Evolutionary conservation across 2,797 vertebrate genomes (phyloP).

Genomic region (Chaenodraco wilsoni): DNA sequence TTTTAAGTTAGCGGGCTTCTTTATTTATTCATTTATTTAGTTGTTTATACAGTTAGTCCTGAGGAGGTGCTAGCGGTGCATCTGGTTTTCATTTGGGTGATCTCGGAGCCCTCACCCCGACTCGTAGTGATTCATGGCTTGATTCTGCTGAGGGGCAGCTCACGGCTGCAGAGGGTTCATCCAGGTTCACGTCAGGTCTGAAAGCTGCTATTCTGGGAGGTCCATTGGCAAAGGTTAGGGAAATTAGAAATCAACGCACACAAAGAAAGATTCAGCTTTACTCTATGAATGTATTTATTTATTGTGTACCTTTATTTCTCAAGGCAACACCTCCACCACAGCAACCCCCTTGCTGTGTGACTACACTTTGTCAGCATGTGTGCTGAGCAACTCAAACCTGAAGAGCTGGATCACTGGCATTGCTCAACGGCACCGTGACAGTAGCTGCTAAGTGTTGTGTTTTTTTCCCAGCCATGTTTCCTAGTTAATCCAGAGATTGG

Average conservation of each 20-base stretch:
- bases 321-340: constrained; percentile 5
- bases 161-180: constrained; percentile 73
- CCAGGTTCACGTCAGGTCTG: constrained; percentile 75
- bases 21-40: constrained; percentile 37
- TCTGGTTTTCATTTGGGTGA: constrained; percentile 79
- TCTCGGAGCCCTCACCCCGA: constrained; percentile 69
- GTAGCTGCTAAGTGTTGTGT: constrained; percentile 34
- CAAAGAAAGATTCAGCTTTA: background rate
- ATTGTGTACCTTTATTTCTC: constrained; percentile 11
- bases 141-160: constrained; percentile 69
- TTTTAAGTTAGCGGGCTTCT: constrained; percentile 27
- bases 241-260: constrained; percentile 2
- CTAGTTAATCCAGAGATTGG: constrained; percentile 19
- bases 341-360: background rate
- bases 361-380: constrained; percentile 20
- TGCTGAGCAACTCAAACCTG: constrained; percentile 17
- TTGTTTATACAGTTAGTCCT: constrained; percentile 55
- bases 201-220: constrained; percentile 63
- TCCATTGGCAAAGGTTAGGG: constrained; percentile 44
- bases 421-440: constrained; percentile 47
- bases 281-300: constrained; percentile 19
- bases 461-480: constrained; percentile 34
- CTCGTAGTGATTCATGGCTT: constrained; percentile 77
- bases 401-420: constrained; percentile 25
- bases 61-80: constrained; percentile 65